phyloP scores from a whole-genome alignment of 1,140 invertebrate species.

The Leptinotarsa lineolata region DNA sequence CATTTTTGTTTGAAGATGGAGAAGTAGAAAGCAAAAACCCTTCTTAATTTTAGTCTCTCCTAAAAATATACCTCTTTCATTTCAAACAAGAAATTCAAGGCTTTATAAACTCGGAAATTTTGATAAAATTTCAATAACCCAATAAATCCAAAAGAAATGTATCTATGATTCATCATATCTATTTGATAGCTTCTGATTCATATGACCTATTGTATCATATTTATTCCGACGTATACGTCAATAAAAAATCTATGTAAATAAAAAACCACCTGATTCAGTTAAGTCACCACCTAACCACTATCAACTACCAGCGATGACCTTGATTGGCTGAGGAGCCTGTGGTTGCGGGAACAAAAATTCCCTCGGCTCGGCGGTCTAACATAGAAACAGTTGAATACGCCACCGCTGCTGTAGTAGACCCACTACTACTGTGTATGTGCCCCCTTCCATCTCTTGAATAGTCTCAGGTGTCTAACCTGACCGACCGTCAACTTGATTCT shows the following conservation, averaged over 20 bases:
- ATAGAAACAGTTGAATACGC: slow-evolving; percentile 51
- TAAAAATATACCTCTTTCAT: no score
- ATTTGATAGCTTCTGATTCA: no score
- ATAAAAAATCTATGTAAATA: not conserved
- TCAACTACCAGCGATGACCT: slow-evolving; percentile 19
- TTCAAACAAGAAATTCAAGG: no score
- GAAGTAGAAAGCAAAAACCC: no score
- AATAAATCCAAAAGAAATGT: no score
- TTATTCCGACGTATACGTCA: no score
- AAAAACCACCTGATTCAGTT: not conserved
- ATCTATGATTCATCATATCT: no score
- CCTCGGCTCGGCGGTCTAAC: slow-evolving; percentile 41
- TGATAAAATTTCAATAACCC: no score
- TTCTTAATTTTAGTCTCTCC: no score
- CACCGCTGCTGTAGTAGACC: slow-evolving; percentile 50
- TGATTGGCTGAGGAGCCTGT: slow-evolving; percentile 24
- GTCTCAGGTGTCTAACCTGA: slow-evolving; percentile 31
- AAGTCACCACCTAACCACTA: slow-evolving; percentile 27
- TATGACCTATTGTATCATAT: no score
- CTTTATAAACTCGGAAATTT: no score
- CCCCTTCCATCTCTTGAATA: slow-evolving; percentile 34
- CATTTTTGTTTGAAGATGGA: no score
- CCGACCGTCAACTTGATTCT: slow-evolving; percentile 31
- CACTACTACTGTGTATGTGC: slow-evolving; percentile 39
- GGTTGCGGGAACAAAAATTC: slow-evolving; percentile 27